Conservation (phyloP, 2,888 invertebrate genomes). For the Eupelmus urozonus region DNA sequence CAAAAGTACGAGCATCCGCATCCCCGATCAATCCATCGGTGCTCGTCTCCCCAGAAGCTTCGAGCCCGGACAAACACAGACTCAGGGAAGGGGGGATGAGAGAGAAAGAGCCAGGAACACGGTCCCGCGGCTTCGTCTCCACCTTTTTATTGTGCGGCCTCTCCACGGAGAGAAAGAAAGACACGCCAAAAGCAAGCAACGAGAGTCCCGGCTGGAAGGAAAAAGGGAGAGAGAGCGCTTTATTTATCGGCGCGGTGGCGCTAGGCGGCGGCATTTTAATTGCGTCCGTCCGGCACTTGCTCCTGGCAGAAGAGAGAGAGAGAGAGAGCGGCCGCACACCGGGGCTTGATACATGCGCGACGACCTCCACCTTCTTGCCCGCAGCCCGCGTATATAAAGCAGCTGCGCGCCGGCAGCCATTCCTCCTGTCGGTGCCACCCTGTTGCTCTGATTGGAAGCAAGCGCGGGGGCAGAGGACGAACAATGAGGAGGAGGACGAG, state of each 20-base stretch:
- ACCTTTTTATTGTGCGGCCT: neutral
- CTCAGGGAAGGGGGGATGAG: neutral
- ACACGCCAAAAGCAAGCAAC: constrained; percentile 36
- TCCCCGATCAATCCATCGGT: too few species aligned
- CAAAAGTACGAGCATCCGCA: neutral
- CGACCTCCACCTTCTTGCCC: constrained; percentile 66
- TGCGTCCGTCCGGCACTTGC: constrained; percentile 76
- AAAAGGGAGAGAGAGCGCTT: constrained; percentile 64
- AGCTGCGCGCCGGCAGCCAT: constrained; percentile 52
- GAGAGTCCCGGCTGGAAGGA: constrained; percentile 25
- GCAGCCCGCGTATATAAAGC: constrained; percentile 53
- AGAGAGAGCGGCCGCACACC: constrained; percentile 24
- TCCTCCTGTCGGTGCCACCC: constrained; percentile 59
- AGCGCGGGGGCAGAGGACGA: neutral
- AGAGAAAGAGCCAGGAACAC: constrained; percentile 20
- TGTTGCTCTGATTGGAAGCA: constrained; percentile 43
- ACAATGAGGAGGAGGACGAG: neutral
- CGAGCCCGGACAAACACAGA: too few species aligned
- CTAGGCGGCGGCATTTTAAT: too few species aligned
- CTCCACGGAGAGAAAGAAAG: constrained; percentile 25
- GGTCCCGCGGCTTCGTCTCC: neutral
- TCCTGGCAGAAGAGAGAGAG: constrained; percentile 54
- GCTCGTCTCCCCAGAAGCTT: neutral
- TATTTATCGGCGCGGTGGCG: constrained; percentile 77
- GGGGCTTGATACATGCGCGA: constrained; percentile 61